Percentiles rank a stretch among this genome's conserved stretches.
phyloP scores from a whole-genome alignment of 2,888 invertebrate species.

The Epinotia bilunana region DNA sequence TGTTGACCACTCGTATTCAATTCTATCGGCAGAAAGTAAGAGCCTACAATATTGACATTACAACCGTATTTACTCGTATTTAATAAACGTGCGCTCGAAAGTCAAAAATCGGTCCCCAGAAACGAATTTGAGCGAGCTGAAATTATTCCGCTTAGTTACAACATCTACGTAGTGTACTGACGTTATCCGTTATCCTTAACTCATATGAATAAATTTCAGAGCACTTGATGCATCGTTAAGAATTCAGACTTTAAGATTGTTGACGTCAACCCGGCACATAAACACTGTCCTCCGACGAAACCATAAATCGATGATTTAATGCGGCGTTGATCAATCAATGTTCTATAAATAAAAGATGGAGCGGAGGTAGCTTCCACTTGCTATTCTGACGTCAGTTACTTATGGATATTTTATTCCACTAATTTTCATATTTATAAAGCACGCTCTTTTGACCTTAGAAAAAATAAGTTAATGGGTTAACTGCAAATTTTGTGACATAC shows the following conservation, averaged over 20 bases:
- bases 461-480: too few species aligned
- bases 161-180: not conserved
- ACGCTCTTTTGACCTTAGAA: not conserved
- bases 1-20: too few species aligned
- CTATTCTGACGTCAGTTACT: slow-evolving; percentile 71
- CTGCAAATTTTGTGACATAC: too few species aligned
- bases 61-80: too few species aligned
- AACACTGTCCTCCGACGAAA: slow-evolving; percentile 70
- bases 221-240: not conserved
- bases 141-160: too few species aligned
- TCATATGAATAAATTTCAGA: slow-evolving; percentile 20
- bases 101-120: not conserved
- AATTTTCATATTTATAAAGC: slow-evolving; percentile 37
- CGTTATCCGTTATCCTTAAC: slow-evolving; percentile 1
- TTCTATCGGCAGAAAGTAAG: too few species aligned
- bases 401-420: slow-evolving; percentile 54
- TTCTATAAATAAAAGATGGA: slow-evolving; percentile 79
- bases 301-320: slow-evolving; percentile 75
- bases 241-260: slow-evolving; percentile 50
- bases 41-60: too few species aligned
- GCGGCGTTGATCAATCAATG: slow-evolving; percentile 74
- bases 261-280: slow-evolving; percentile 75
- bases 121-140: not conserved
- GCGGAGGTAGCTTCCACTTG: slow-evolving; percentile 60
- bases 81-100: too few species aligned